A percentile compares a stretch with the other conserved stretches of the same genome.
Conservation (phyloP, 2,888 invertebrate genomes). For the Xanthostigma xanthostigma region DNA sequence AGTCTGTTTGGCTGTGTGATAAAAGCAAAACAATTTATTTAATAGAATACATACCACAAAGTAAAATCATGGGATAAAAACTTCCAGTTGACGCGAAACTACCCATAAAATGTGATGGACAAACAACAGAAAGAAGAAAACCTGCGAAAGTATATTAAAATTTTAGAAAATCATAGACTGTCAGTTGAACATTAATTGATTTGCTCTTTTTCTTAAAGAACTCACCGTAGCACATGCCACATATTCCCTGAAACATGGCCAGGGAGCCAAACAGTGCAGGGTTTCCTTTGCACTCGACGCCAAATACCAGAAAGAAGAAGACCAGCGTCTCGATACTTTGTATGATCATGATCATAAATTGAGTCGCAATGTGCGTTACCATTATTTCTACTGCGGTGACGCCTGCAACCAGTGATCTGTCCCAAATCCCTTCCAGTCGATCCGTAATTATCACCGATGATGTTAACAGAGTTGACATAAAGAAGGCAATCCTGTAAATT, state of each 20-base stretch:
- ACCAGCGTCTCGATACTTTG: constrained; percentile 46
- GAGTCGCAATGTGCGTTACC: constrained; percentile 64
- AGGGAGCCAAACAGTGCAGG: constrained; percentile 42
- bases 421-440: constrained; percentile 72
- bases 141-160: constrained; percentile 28
- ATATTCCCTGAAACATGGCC: constrained; percentile 56
- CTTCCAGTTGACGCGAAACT: constrained; percentile 81
- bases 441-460: constrained; percentile 70
- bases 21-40: no score
- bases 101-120: constrained; percentile 61
- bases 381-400: constrained; percentile 69
- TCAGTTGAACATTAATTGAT: no score
- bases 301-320: constrained; percentile 42
- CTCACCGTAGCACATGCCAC: constrained; percentile 71
- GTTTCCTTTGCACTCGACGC: constrained; percentile 46
- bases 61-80: constrained; percentile 76
- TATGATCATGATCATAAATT: constrained; percentile 52
- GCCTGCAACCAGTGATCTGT: constrained; percentile 73
- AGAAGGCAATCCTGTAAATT: constrained; percentile 58
- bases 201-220: no score
- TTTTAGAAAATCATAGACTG: no score
- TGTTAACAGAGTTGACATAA: constrained; percentile 71
- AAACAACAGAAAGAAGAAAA: constrained; percentile 66
- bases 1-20: no score
- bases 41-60: constrained; percentile 52